Evolutionary conservation across 2,113 vertebrate species (phyloP).

Genomic region (Sturnira hondurensis): DNA sequence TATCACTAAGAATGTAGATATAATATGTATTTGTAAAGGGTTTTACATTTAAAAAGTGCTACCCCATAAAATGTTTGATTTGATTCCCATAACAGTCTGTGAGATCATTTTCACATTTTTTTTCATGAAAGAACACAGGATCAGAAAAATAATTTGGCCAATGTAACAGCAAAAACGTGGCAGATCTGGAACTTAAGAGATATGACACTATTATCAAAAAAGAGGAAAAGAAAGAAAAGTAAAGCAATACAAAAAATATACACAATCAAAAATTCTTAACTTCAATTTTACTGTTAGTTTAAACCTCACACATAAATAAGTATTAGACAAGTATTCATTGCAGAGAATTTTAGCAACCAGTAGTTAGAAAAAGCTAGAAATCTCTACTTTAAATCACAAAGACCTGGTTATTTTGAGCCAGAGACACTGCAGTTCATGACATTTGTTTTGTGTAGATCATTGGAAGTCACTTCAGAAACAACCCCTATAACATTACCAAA

Average conservation of each 20-base stretch:
- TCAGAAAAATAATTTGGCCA: neutral
- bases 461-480: neutral
- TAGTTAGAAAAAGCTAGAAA: neutral
- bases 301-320: neutral
- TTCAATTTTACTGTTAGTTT: neutral
- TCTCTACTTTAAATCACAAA: neutral
- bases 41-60: neutral
- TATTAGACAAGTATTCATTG: neutral
- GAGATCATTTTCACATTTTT: neutral
- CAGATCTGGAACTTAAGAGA: slow-evolving; percentile 2
- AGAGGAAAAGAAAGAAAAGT: neutral
- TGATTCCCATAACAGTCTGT: neutral
- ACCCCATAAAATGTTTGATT: neutral
- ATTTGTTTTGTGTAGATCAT: neutral
- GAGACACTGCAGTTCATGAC: neutral
- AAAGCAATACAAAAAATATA: neutral
- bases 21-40: neutral
- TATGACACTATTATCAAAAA: neutral
- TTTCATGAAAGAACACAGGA: neutral
- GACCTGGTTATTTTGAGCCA: neutral
- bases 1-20: neutral
- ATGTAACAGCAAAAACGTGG: neutral
- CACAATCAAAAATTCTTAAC: neutral
- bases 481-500: neutral
- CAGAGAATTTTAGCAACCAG: neutral